These are phyloP conservation scores for Bellardia pandia DNA, from an alignment of 2,888 invertebrate genomes.

Conservation along the genomic window DNA sequence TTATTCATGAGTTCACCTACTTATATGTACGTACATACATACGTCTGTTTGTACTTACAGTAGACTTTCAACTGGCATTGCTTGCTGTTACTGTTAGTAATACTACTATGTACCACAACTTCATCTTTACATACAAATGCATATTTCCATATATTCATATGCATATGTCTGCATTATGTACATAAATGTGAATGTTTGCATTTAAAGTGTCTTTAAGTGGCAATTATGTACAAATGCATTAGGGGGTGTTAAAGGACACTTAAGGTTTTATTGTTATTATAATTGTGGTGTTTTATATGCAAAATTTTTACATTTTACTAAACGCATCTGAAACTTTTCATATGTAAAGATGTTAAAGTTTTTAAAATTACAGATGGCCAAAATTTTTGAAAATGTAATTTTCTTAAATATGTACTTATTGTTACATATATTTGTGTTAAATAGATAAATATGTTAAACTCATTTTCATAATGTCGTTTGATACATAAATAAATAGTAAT, in stretches of 20 bases:
- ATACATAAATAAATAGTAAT: no score
- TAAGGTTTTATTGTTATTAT: conserved; percentile 56
- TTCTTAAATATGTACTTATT: background rate
- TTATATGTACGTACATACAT: conserved; percentile 1
- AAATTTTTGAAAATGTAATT: background rate
- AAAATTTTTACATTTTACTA: background rate
- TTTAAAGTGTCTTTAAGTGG: conserved; percentile 72
- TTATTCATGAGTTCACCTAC: background rate
- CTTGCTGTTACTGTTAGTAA: background rate
- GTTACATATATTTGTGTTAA: no score
- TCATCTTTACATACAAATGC: background rate
- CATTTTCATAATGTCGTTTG: no score
- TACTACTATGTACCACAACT: background rate
- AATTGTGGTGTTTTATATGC: conserved; percentile 47
- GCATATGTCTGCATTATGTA: conserved; percentile 14
- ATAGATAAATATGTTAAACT: no score
- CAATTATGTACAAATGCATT: conserved; percentile 65
- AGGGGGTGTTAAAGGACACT: conserved; percentile 66
- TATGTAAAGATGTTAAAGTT: background rate
- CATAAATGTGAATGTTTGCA: conserved; percentile 54
- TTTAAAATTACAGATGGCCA: background rate
- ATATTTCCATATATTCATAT: background rate
- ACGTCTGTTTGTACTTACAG: background rate
- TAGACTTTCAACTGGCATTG: background rate
- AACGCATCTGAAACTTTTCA: background rate